Percentiles rank a stretch among this genome's conserved stretches.
Conservation (phyloP, 2,888 invertebrate species). For the Mimumesa dahlbomi region DNA sequence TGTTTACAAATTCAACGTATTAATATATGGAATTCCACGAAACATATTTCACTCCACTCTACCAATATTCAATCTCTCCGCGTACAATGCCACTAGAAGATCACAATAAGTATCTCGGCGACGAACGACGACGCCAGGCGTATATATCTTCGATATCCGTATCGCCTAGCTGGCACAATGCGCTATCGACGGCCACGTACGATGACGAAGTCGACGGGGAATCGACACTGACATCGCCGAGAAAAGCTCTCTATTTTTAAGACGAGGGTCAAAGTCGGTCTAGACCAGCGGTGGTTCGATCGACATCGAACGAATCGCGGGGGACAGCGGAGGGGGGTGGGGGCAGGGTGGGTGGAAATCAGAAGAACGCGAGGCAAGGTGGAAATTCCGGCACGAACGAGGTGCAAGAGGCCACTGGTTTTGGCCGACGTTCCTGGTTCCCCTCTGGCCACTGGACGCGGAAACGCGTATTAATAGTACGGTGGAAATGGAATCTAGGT, state of each 20-base stretch:
- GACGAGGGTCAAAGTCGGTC: conserved; percentile 37
- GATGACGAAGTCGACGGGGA: conserved; percentile 13
- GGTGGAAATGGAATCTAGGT: conserved; percentile 61
- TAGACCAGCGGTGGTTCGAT: not conserved
- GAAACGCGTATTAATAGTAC: conserved; percentile 75
- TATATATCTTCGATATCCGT: too few relatives aligned
- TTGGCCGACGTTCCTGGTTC: conserved; percentile 40
- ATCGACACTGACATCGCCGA: conserved; percentile 43
- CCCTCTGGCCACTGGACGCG: conserved; percentile 62
- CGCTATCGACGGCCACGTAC: not conserved
- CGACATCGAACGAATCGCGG: conserved; percentile 10
- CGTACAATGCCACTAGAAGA: too few relatives aligned
- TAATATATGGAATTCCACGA: too few relatives aligned
- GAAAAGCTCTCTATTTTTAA: conserved; percentile 36
- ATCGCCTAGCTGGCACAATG: too few relatives aligned
- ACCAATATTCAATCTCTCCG: too few relatives aligned
- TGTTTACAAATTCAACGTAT: not conserved
- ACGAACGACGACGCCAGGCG: too few relatives aligned
- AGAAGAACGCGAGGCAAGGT: conserved; percentile 8
- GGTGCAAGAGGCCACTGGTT: conserved; percentile 56
- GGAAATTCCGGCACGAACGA: conserved; percentile 35
- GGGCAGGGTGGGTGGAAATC: not conserved
- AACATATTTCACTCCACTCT: too few relatives aligned
- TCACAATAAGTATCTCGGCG: too few relatives aligned
- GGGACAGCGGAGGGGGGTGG: not conserved